Percentiles rank a stretch among this genome's conserved stretches.
Evolutionary conservation across 2,797 vertebrate species (phyloP).

Genomic region (Pogoniulus pusillus): DNA sequence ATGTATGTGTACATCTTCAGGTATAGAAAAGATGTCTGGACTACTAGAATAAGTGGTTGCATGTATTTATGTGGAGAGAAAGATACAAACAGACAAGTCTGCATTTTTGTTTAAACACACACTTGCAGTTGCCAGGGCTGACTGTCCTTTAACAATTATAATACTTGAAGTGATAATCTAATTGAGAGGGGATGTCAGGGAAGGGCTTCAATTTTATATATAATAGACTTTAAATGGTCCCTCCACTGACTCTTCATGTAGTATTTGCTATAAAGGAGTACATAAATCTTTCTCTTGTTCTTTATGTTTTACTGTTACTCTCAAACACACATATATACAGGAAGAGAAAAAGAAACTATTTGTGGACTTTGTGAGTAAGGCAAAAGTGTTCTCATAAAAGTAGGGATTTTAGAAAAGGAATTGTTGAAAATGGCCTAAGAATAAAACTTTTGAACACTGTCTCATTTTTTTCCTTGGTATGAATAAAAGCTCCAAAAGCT

Average conservation of each 20-base stretch:
- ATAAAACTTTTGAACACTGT: constrained; percentile 61
- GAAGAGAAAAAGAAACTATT: constrained; percentile 28
- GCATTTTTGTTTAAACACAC: not conserved
- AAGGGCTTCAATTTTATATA: not conserved
- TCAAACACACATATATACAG: not conserved
- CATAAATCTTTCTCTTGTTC: too few species aligned
- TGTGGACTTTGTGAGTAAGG: constrained; percentile 49
- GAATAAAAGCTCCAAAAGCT: constrained; percentile 53
- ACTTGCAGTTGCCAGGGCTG: not conserved
- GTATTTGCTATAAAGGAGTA: not conserved
- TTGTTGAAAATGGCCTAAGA: constrained; percentile 51
- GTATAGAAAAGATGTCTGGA: not conserved
- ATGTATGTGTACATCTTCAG: too few species aligned
- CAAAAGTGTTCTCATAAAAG: constrained; percentile 27
- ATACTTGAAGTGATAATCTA: not conserved
- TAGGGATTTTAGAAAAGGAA: constrained; percentile 35
- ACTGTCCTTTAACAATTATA: not conserved
- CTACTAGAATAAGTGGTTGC: not conserved
- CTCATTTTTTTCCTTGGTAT: not conserved
- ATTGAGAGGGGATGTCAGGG: not conserved
- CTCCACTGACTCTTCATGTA: not conserved
- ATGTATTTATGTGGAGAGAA: not conserved
- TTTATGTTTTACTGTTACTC: not conserved
- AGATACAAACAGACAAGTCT: not conserved
- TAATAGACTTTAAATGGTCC: not conserved